Conservation (phyloP, 2,113 vertebrate species). For the Laticauda laticaudata region DNA sequence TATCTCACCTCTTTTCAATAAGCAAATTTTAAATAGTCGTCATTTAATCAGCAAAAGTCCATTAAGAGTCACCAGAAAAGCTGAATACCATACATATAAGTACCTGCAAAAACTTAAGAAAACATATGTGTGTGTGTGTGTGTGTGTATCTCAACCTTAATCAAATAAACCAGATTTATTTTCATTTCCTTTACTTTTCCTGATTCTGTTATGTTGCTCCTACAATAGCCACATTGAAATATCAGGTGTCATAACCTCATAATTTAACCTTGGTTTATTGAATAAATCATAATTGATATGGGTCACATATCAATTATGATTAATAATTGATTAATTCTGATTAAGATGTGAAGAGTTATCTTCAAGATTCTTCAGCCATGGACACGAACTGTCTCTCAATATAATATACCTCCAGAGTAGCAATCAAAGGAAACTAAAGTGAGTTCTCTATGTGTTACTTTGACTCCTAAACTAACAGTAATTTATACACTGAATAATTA, state of each 20-base stretch:
- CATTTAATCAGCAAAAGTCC: background rate
- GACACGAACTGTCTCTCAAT: background rate
- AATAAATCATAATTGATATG: background rate
- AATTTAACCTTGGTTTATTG: background rate
- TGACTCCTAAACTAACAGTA: background rate
- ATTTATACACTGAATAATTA: background rate
- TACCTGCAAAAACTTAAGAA: too few relatives aligned
- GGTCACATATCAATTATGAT: background rate
- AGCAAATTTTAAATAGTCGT: background rate
- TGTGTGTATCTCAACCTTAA: too few relatives aligned
- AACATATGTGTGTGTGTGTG: too few relatives aligned
- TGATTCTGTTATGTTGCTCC: background rate
- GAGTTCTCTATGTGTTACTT: background rate
- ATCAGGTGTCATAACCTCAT: background rate
- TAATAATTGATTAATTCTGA: background rate
- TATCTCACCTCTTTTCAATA: background rate
- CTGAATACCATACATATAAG: too few relatives aligned
- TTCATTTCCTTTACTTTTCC: background rate
- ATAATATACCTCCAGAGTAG: background rate
- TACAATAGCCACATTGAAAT: background rate
- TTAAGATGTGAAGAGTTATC: background rate
- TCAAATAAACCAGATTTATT: background rate
- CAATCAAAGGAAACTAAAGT: background rate
- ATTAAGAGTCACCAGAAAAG: background rate
- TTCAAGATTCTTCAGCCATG: background rate